Base-by-base conservation (phyloP, 2,797 vertebrate genomes). In the Falco concolor region DNA sequence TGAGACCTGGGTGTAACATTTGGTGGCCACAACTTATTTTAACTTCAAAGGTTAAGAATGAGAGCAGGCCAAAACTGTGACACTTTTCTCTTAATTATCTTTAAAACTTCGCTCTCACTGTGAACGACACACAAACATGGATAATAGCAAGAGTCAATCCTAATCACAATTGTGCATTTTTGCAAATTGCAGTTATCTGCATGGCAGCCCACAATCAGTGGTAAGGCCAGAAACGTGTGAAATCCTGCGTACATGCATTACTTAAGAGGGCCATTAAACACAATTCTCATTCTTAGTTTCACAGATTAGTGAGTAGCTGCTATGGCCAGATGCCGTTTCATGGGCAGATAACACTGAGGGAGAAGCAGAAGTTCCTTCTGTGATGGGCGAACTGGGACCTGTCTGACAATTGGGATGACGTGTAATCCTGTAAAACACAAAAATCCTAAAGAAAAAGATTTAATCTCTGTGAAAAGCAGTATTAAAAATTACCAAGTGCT, bases 211-310 rank as follows among this genome's bases (percentile, higher is more conserved):
- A 27, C 92, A 78, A 20, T 85, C 81, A 90, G 69, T 14, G 36
- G 73, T 42, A 84, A 5, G 2, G 3, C 54, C 85, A 91, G 95
- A 42, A 70, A 72, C 1, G 6, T 78, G 88, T 56, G 76, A 90
- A 95, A 92, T 34, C 54, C 76, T 61, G 40, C 60, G 69, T 56
- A 57, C 69, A 73, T 25, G 65, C 65, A 84, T 79, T 94, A 36
- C 73, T 94, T 90, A 73, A 36, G 22, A 88, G 93, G 79, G 50
- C 85, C 95, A 94, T 97, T 96, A 96, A 93, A 78, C 87, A 95
- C 87, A 63, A 60, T 76, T 95, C 89, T 95, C 79, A 87, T 95
- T 93, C 89, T 70, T 86, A 61, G 25, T 86, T 95, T 95, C 87
- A 93, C 89, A 91, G 89, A 65, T 88, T 93, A 56, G 44, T 76